Conservation (phyloP, 2,113 vertebrate genomes). For the Phalacrocorax brasilianus region DNA sequence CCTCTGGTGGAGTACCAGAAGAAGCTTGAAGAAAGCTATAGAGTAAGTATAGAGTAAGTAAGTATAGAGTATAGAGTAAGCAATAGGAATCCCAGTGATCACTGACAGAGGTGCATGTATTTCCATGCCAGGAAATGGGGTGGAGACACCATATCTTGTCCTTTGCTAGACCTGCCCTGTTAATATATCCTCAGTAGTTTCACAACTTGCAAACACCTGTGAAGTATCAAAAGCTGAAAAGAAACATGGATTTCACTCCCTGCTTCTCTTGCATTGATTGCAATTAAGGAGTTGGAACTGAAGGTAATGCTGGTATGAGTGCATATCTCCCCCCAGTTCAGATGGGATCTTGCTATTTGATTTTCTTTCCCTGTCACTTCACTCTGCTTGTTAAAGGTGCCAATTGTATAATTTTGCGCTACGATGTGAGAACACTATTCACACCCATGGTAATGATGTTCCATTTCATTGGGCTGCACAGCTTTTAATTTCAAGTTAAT, state of each 20-base stretch:
- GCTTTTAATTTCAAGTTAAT: constrained; percentile 70
- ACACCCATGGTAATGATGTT: not conserved
- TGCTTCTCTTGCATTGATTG: constrained; percentile 1
- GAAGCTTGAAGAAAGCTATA: not conserved
- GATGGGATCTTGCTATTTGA: constrained; percentile 8
- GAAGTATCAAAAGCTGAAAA: not conserved
- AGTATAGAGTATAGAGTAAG: not conserved
- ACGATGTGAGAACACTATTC: not conserved
- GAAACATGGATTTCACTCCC: constrained; percentile 1
- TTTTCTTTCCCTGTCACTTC: not conserved
- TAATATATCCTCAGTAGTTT: not conserved
- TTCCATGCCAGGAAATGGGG: not conserved
- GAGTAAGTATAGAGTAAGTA: not conserved
- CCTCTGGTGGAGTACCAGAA: not conserved
- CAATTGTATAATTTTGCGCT: not conserved
- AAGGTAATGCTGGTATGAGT: not conserved
- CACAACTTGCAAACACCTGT: not conserved
- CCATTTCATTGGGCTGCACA: constrained; percentile 17
- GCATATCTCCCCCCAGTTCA: not conserved
- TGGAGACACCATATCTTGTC: not conserved
- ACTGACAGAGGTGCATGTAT: not conserved
- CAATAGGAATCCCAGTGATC: not conserved
- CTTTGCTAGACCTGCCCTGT: not conserved
- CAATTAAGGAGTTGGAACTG: constrained; percentile 18
- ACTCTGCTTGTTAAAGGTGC: not conserved